Conservation (phyloP, 35 echinoderm and acorn worm genomes). For the Lytechinus pictus region DNA sequence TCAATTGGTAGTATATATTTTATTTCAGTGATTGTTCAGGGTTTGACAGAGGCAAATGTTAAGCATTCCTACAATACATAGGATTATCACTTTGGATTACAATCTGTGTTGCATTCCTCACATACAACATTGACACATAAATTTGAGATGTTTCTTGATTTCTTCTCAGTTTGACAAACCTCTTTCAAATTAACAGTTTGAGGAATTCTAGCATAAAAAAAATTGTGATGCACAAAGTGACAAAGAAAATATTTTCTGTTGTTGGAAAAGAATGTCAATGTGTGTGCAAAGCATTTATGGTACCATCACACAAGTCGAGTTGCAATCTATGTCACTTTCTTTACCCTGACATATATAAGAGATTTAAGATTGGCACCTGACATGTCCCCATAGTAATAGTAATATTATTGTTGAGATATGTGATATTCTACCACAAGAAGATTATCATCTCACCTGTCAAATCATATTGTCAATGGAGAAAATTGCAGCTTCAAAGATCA, state of each 20-base stretch:
- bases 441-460: not conserved
- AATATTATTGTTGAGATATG: conserved; percentile 5
- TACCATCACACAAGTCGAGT: no score
- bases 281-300: no score
- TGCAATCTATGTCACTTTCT: not conserved
- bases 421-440: not conserved
- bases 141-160: not conserved
- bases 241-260: no score
- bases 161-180: no score
- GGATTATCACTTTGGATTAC: not conserved
- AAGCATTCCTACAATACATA: not conserved
- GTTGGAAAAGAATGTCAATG: no score
- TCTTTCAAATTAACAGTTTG: no score
- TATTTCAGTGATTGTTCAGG: not conserved
- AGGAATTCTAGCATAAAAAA: no score
- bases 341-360: not conserved
- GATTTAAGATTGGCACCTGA: not conserved
- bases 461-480: not conserved
- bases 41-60: not conserved
- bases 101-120: not conserved
- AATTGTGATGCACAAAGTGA: no score
- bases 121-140: not conserved
- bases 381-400: not conserved
- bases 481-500: no score
- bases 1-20: not conserved